Percentiles rank a stretch among this genome's conserved stretches.
phyloP scores from a whole-genome alignment of 2,797 vertebrate species.

The Enteromius mattozi region DNA sequence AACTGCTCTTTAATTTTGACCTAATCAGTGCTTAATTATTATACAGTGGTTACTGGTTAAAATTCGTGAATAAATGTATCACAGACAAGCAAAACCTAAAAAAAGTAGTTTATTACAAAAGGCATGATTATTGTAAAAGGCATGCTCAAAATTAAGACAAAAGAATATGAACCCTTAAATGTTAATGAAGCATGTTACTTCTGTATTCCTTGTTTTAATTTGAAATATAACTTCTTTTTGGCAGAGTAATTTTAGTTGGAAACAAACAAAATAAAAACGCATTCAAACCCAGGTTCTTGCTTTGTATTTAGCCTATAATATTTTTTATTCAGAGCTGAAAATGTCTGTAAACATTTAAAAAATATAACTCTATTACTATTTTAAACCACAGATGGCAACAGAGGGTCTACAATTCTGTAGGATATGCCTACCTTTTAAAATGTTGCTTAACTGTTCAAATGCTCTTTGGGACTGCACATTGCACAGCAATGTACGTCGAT shows the following conservation, averaged over 20 bases:
- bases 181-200: background rate
- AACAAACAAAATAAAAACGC: background rate
- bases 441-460: background rate
- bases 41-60: background rate
- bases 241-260: background rate
- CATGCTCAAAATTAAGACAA: background rate
- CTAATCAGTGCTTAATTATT: background rate
- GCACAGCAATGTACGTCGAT: background rate
- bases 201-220: background rate
- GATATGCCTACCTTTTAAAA: background rate
- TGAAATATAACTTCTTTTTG: background rate
- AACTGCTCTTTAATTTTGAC: background rate
- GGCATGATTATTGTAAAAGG: background rate
- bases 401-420: background rate
- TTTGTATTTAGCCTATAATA: background rate
- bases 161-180: background rate
- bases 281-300: background rate
- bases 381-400: background rate
- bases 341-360: background rate
- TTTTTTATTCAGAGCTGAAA: background rate
- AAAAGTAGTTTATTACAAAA: background rate
- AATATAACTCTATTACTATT: background rate
- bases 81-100: background rate
- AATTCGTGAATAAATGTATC: background rate
- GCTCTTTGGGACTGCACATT: background rate